Percentiles rank a stretch among this genome's conserved stretches.
Conservation (phyloP, 23 tunicate species). For the Oikopleura dioica region DNA sequence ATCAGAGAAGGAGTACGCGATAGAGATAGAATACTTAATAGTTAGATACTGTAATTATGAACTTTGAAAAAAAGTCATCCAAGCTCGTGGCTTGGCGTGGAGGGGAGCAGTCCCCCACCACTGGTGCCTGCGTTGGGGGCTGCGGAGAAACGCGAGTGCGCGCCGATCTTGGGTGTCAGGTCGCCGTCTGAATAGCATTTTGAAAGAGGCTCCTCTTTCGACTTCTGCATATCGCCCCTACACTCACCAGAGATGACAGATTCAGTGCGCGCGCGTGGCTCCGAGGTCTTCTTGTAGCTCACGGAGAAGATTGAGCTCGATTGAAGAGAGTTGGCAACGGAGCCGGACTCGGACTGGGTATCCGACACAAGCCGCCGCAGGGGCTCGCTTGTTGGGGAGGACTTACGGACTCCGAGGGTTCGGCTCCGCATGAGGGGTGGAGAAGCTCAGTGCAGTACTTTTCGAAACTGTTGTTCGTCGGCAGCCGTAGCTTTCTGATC, state of each 20-base stretch:
- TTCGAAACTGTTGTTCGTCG: neutral
- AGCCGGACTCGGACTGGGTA: neutral
- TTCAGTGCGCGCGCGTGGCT: neutral
- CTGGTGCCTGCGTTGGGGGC: too few species aligned
- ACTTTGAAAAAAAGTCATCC: too few species aligned
- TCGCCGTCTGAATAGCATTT: neutral
- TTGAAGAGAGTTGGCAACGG: neutral
- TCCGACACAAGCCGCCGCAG: neutral
- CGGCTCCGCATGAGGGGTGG: neutral
- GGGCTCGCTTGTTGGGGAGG: too few species aligned
- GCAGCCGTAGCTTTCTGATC: neutral
- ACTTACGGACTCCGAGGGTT: neutral
- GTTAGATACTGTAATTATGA: too few species aligned
- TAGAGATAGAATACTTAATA: too few species aligned
- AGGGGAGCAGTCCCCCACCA: too few species aligned
- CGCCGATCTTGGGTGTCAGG: neutral
- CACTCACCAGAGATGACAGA: too few species aligned
- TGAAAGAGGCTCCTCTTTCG: too few species aligned
- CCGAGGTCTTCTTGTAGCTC: neutral
- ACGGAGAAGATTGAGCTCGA: neutral
- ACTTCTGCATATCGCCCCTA: too few species aligned
- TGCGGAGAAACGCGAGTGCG: too few species aligned
- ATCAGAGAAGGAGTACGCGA: too few species aligned
- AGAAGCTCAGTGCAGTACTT: neutral
- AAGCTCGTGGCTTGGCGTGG: too few species aligned